Conservation (phyloP, 2,113 vertebrate species). For the Ailurus styani region DNA sequence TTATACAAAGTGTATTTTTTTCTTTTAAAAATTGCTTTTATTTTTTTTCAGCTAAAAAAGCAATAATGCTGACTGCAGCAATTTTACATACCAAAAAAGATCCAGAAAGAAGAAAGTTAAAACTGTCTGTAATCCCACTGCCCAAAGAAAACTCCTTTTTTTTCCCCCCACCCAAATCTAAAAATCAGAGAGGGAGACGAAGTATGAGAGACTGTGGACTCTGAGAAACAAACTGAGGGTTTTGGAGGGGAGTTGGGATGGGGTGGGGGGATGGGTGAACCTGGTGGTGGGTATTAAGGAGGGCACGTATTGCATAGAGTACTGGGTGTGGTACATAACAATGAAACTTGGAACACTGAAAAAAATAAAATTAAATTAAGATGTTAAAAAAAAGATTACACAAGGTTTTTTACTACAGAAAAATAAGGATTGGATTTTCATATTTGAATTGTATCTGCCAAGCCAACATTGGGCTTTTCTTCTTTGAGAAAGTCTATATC, state of each 20-base stretch:
- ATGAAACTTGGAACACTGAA: too few relatives aligned
- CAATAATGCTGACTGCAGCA: not conserved
- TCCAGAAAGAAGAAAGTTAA: not conserved
- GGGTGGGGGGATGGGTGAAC: too few relatives aligned
- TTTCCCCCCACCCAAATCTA: too few relatives aligned
- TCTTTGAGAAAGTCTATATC: not conserved
- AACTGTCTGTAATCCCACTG: not conserved
- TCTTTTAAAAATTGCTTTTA: not conserved
- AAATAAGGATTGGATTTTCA: not conserved
- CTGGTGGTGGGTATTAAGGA: too few relatives aligned
- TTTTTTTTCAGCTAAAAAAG: constrained; percentile 21
- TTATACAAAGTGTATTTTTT: not conserved
- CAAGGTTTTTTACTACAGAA: not conserved
- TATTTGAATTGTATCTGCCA: not conserved
- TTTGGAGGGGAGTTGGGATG: too few relatives aligned
- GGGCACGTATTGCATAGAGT: too few relatives aligned
- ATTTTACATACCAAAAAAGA: not conserved
- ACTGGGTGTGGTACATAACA: too few relatives aligned
- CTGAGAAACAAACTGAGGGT: too few relatives aligned
- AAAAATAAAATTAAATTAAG: too few relatives aligned
- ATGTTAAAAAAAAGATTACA: too few relatives aligned
- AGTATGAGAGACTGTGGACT: too few relatives aligned
- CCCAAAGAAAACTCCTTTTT: not conserved
- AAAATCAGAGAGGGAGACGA: too few relatives aligned
- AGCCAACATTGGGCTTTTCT: not conserved